phyloP scores from a whole-genome alignment of 2,797 vertebrate genomes.

The Rhincodon typus region DNA sequence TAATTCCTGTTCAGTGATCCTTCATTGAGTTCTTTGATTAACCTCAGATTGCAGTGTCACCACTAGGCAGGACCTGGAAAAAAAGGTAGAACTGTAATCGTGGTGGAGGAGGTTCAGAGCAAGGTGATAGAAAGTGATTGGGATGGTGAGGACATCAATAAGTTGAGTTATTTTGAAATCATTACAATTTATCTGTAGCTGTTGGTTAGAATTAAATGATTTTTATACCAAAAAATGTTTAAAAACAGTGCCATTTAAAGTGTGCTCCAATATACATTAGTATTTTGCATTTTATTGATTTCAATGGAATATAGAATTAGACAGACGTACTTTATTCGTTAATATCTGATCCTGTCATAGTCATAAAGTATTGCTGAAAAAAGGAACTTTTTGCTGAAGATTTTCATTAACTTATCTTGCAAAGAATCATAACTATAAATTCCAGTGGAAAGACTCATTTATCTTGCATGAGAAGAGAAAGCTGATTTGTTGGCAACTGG shows the following conservation, averaged over 20 bases:
- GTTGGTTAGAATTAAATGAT: not conserved
- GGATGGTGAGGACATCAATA: not conserved
- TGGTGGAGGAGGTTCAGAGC: not conserved
- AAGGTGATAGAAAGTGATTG: not conserved
- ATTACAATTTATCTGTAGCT: not conserved
- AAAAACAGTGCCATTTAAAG: not conserved
- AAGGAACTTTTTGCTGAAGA: too few species aligned
- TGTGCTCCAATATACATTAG: not conserved
- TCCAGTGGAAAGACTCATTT: too few species aligned
- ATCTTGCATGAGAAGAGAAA: too few species aligned
- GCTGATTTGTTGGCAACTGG: too few species aligned
- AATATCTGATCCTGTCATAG: not conserved
- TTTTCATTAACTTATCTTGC: too few species aligned
- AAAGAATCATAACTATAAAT: too few species aligned
- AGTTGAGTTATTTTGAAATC: not conserved
- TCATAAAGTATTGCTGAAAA: not conserved
- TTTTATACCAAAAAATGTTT: not conserved
- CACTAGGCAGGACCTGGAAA: too few species aligned
- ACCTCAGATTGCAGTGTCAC: too few species aligned
- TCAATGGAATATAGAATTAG: too few species aligned
- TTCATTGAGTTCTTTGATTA: too few species aligned
- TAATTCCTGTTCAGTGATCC: too few species aligned
- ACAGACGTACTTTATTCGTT: too few species aligned
- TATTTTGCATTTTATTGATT: not conserved
- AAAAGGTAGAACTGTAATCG: not conserved